phyloP scores from a whole-genome alignment of 1,140 invertebrate species.

The Drosophila punjabiensis region DNA sequence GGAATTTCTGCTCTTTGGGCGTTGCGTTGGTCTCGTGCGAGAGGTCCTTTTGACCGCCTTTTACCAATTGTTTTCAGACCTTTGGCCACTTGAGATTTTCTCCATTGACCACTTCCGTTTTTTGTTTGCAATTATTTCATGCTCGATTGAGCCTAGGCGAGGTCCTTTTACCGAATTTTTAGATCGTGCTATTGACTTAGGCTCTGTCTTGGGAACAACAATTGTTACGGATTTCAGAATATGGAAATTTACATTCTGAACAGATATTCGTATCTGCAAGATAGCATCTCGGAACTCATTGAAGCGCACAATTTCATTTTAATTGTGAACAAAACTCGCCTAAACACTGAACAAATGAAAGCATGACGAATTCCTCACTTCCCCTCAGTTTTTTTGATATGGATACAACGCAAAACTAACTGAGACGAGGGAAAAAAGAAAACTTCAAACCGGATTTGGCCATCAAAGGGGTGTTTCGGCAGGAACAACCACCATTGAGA shows the following conservation, averaged over 20 bases:
- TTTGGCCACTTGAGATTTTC: constrained; percentile 56
- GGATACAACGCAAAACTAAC: constrained; percentile 37
- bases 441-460: constrained; percentile 51
- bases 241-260: constrained; percentile 16
- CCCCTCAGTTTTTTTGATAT: constrained; percentile 36
- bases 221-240: constrained; percentile 9
- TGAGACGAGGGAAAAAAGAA: constrained; percentile 8
- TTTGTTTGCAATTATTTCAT: constrained; percentile 60
- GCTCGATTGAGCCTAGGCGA: constrained; percentile 55
- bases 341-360: constrained; percentile 83
- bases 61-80: constrained; percentile 45
- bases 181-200: constrained; percentile 69
- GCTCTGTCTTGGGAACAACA: constrained; percentile 13
- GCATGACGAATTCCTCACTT: constrained; percentile 58
- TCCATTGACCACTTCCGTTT: constrained; percentile 74
- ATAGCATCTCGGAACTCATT: constrained; percentile 30
- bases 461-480: constrained; percentile 43
- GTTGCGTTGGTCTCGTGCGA: constrained; percentile 75
- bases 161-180: constrained; percentile 33
- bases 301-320: constrained; percentile 74
- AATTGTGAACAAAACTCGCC: constrained; percentile 78
- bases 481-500: constrained; percentile 37
- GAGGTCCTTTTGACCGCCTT: constrained; percentile 27
- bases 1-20: constrained; percentile 46
- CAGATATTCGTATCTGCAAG: constrained; percentile 8